Percentiles rank a stretch among this genome's conserved stretches.
These are phyloP conservation scores for Drosophila kepulauana DNA, from an alignment of 1,140 invertebrate genomes.

Conservation along the genomic window DNA sequence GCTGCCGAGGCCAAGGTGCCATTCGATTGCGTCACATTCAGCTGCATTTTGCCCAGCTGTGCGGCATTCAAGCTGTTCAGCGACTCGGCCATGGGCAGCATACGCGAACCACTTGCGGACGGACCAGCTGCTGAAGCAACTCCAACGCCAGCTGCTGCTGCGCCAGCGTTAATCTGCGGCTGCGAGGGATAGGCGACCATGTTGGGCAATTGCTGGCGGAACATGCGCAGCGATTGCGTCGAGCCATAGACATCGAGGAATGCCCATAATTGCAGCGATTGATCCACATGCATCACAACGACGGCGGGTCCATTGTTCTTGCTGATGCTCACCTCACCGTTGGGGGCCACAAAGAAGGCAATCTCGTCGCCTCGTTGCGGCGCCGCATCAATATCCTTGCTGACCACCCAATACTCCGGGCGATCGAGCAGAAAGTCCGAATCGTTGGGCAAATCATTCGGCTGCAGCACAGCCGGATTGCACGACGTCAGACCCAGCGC, in stretches of 20 bases:
- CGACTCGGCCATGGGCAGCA: constrained; percentile 85
- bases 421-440: constrained; percentile 96
- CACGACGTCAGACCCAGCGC: constrained; percentile 97
- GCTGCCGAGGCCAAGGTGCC: constrained; percentile 69
- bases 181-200: constrained; percentile 81
- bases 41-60: constrained; percentile 81
- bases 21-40: constrained; percentile 71
- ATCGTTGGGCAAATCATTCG: constrained; percentile 95
- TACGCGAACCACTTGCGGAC: constrained; percentile 39
- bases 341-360: constrained; percentile 93
- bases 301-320: constrained; percentile 93
- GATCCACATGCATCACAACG: constrained; percentile 97
- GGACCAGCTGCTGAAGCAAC: constrained; percentile 29
- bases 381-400: constrained; percentile 94
- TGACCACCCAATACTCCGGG: constrained; percentile 99
- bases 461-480: constrained; percentile 91
- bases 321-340: constrained; percentile 95
- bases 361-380: constrained; percentile 95
- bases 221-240: constrained; percentile 93
- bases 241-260: constrained; percentile 98
- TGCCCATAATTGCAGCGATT: constrained; percentile 94
- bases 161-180: constrained; percentile 64
- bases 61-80: constrained; percentile 85
- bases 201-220: constrained; percentile 85
- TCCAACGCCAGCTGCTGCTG: constrained; percentile 10